phyloP scores from a whole-genome alignment of 2,113 vertebrate genomes.

The Eretmochelys imbricata region DNA sequence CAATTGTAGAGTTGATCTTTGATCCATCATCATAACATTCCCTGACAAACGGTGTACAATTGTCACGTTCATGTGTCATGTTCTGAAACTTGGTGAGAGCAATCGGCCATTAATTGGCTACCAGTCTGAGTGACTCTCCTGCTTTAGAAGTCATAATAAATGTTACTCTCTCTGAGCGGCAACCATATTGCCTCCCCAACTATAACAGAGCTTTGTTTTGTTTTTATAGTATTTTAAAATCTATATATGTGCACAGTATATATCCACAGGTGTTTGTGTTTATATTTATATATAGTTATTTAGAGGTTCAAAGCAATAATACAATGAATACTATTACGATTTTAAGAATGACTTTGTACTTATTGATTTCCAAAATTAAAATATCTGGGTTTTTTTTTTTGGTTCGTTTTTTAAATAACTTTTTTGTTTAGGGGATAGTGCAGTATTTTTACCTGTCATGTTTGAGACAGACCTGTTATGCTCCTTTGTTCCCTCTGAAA shows the following conservation, averaged over 20 bases:
- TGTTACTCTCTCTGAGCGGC: not conserved
- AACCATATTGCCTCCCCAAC: not conserved
- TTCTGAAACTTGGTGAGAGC: too few relatives aligned
- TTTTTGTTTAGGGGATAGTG: not conserved
- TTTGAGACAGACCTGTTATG: not conserved
- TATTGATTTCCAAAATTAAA: not conserved
- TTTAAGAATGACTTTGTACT: not conserved
- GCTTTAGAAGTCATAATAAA: not conserved
- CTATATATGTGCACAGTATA: not conserved
- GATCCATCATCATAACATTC: not conserved
- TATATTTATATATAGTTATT: not conserved
- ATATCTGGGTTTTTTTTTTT: not conserved
- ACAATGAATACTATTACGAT: not conserved
- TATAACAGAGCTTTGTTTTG: not conserved
- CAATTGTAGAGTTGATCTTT: not conserved
- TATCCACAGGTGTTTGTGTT: not conserved
- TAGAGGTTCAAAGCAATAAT: not conserved
- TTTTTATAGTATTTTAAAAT: not conserved
- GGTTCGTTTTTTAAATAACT: too few relatives aligned
- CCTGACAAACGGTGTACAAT: too few relatives aligned
- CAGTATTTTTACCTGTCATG: not conserved
- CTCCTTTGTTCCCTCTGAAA: not conserved
- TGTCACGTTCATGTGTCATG: too few relatives aligned
- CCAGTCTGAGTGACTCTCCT: too few relatives aligned
- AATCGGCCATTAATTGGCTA: too few relatives aligned